Conservation (phyloP, 30 jellyfish, hydroid and myxozoan genomes). For the Clytia hemisphaerica region DNA sequence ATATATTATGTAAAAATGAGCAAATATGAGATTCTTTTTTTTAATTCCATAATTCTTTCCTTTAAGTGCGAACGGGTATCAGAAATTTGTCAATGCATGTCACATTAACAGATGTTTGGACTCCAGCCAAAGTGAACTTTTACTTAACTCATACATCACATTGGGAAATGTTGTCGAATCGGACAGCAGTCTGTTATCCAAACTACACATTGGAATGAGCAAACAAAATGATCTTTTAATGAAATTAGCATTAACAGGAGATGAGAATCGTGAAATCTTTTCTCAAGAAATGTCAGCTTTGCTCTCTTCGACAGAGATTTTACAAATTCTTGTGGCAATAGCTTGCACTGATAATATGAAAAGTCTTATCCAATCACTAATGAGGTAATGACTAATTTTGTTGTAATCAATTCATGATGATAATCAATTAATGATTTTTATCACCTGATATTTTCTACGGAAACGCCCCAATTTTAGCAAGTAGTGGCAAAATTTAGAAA, state of each 20-base stretch:
- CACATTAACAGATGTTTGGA: slow-evolving; percentile 10
- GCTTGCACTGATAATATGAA: slow-evolving; percentile 60
- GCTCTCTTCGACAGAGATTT: slow-evolving; percentile 46
- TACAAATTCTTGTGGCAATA: slow-evolving; percentile 38
- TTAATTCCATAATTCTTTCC: too few species aligned
- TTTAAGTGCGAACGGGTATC: too few species aligned
- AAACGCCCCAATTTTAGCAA: too few species aligned
- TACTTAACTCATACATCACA: neutral
- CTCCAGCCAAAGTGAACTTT: slow-evolving; percentile 6
- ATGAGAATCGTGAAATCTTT: slow-evolving; percentile 52
- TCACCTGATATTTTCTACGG: neutral
- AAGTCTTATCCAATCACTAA: slow-evolving; percentile 24
- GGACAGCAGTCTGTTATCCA: slow-evolving; percentile 4
- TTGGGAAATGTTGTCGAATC: neutral
- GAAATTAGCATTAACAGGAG: slow-evolving; percentile 38
- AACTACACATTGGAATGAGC: neutral
- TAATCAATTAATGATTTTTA: neutral
- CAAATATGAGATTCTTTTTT: too few species aligned
- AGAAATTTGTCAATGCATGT: slow-evolving; percentile 12
- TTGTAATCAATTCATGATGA: neutral
- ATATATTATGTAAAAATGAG: too few species aligned
- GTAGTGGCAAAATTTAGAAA: too few species aligned
- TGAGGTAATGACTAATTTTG: slow-evolving; percentile 46
- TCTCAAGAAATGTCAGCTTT: slow-evolving; percentile 56
- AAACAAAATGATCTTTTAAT: slow-evolving; percentile 9